Conservation (phyloP, 2,113 vertebrate species). For the Aspiorhynchus laticeps region DNA sequence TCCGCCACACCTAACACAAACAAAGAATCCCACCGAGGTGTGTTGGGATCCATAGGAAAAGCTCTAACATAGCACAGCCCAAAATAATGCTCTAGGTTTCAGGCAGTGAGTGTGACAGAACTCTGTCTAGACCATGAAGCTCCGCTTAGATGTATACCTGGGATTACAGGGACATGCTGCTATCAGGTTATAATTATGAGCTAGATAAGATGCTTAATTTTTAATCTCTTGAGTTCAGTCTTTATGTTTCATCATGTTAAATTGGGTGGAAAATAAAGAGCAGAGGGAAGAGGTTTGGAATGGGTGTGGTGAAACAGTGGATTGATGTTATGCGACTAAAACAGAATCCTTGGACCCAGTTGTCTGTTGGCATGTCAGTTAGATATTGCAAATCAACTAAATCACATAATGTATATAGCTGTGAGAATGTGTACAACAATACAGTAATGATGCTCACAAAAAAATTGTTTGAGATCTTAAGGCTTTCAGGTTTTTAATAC, state of each 20-base stretch:
- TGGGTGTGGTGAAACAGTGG: not conserved
- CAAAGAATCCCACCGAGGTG: conserved; percentile 39
- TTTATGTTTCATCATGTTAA: not conserved
- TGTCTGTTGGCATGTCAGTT: not conserved
- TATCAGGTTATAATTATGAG: not conserved
- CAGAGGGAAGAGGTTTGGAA: not conserved
- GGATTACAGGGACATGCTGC: not conserved
- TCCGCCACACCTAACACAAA: conserved; percentile 42
- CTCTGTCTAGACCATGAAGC: conserved; percentile 21
- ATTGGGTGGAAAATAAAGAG: not conserved
- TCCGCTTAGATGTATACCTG: not conserved
- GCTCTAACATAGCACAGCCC: conserved; percentile 5
- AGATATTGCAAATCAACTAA: not conserved
- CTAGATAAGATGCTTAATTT: not conserved
- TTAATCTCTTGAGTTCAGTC: not conserved
- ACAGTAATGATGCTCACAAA: not conserved
- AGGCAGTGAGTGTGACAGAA: not conserved
- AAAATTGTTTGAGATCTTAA: not conserved
- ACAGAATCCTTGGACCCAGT: not conserved
- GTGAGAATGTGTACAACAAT: not conserved
- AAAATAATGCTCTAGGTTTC: conserved; percentile 50
- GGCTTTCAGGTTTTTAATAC: not conserved
- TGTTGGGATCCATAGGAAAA: not conserved
- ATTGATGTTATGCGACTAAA: not conserved
- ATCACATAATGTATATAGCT: not conserved